These are phyloP conservation scores for Anoplolepis gracilipes DNA, from an alignment of 1,140 invertebrate species.

Conservation along the genomic window DNA sequence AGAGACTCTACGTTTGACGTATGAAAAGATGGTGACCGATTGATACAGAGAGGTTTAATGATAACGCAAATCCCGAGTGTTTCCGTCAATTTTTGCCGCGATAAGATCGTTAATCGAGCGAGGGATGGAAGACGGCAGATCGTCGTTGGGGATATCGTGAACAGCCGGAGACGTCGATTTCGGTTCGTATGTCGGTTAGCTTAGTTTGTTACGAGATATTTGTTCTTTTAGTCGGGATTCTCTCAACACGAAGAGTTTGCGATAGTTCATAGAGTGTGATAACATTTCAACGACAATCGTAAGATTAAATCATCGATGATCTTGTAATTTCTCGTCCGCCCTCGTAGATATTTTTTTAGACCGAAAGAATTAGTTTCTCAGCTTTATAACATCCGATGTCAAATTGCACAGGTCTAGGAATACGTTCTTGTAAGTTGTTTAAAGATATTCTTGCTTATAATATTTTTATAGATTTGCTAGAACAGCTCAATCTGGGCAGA, in stretches of 20 bases:
- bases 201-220: neutral
- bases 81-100: slow-evolving; percentile 17
- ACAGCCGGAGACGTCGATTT: neutral
- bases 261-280: neutral
- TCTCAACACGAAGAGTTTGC: neutral
- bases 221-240: neutral
- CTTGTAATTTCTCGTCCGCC: neutral
- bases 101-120: slow-evolving; percentile 28
- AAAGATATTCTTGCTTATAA: neutral
- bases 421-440: neutral
- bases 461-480: neutral
- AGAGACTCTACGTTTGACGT: slow-evolving; percentile 71
- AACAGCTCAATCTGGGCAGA: neutral
- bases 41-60: slow-evolving; percentile 73
- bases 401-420: neutral
- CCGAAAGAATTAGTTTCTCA: neutral
- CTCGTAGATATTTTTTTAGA: neutral
- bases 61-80: slow-evolving; percentile 73
- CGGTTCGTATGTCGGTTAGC: slow-evolving; percentile 25
- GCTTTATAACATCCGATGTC: neutral
- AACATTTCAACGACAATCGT: neutral
- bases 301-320: neutral
- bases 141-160: slow-evolving; percentile 7
- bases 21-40: slow-evolving; percentile 76
- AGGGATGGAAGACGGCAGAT: slow-evolving; percentile 32